phyloP scores from a whole-genome alignment of 1,140 invertebrate genomes.

The Oscheius sp. region DNA sequence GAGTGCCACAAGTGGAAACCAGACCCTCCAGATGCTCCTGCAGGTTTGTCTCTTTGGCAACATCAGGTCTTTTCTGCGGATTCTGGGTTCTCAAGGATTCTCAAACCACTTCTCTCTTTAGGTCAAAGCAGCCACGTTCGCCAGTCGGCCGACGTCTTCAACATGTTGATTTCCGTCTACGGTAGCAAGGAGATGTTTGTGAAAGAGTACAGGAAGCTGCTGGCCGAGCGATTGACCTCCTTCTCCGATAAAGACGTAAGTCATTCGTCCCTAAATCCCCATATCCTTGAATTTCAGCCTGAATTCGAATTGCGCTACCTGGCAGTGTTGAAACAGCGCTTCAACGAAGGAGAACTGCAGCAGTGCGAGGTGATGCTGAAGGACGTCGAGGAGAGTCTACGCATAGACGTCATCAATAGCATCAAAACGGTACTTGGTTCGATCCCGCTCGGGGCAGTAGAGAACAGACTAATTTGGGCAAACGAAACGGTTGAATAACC shows the following conservation, averaged over 20 bases:
- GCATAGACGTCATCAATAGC: slow-evolving; percentile 35
- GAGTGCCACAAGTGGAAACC: slow-evolving; percentile 50
- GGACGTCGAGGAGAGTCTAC: slow-evolving; percentile 78
- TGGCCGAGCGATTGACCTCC: slow-evolving; percentile 85
- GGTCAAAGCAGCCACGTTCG: slow-evolving; percentile 63
- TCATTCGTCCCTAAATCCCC: slow-evolving; percentile 4
- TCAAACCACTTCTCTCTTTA: not conserved
- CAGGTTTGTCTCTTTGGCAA: slow-evolving; percentile 34
- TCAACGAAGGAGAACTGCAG: slow-evolving; percentile 91
- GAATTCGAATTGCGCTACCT: slow-evolving; percentile 90
- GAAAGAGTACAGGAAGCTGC: slow-evolving; percentile 89
- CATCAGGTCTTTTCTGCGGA: too few relatives aligned
- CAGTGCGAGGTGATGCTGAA: slow-evolving; percentile 99
- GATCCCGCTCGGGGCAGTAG: too few relatives aligned
- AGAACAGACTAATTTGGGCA: too few relatives aligned
- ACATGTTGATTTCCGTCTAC: slow-evolving; percentile 95
- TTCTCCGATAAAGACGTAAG: slow-evolving; percentile 78
- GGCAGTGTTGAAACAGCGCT: slow-evolving; percentile 86
- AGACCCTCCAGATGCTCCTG: slow-evolving; percentile 52
- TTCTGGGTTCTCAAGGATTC: too few relatives aligned
- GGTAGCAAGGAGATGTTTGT: slow-evolving; percentile 97
- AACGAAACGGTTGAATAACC: too few relatives aligned
- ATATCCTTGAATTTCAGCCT: slow-evolving; percentile 55
- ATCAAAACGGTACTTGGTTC: slow-evolving; percentile 47
- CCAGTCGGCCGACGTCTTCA: slow-evolving; percentile 87